These are phyloP conservation scores for Germaria angustata DNA, from an alignment of 2,888 invertebrate genomes.

Conservation along the genomic window DNA sequence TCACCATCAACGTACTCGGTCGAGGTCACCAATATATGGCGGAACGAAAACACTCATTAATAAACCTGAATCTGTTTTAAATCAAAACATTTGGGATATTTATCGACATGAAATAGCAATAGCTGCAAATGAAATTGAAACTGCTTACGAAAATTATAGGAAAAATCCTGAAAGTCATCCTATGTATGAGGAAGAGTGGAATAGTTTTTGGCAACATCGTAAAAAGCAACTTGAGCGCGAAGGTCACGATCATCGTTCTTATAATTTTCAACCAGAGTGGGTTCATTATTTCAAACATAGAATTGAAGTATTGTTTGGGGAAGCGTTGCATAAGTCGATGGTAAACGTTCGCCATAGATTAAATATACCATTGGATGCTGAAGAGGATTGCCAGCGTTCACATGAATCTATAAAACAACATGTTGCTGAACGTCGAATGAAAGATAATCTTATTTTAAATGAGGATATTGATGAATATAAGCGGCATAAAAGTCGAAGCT, in stretches of 20 bases:
- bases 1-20: constrained; percentile 13
- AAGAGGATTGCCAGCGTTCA: constrained; percentile 52
- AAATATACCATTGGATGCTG: constrained; percentile 61
- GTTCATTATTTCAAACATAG: constrained; percentile 88
- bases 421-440: neutral
- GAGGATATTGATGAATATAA: neutral
- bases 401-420: neutral
- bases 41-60: neutral
- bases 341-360: constrained; percentile 60
- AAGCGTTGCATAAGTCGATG: constrained; percentile 82
- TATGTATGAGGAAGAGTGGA: constrained; percentile 91
- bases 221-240: constrained; percentile 83
- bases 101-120: constrained; percentile 64
- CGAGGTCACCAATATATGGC: constrained; percentile 37
- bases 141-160: constrained; percentile 81
- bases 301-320: constrained; percentile 86
- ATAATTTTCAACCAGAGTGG: constrained; percentile 93
- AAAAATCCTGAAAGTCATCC: constrained; percentile 92
- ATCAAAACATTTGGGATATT: constrained; percentile 64
- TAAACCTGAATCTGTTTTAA: neutral
- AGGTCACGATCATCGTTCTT: constrained; percentile 83
- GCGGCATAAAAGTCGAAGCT: neutral
- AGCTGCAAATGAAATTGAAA: constrained; percentile 61
- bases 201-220: constrained; percentile 89
- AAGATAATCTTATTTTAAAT: neutral